Evolutionary conservation across 1,140 invertebrate species (phyloP).

Genomic region (Eubasilissa regina): DNA sequence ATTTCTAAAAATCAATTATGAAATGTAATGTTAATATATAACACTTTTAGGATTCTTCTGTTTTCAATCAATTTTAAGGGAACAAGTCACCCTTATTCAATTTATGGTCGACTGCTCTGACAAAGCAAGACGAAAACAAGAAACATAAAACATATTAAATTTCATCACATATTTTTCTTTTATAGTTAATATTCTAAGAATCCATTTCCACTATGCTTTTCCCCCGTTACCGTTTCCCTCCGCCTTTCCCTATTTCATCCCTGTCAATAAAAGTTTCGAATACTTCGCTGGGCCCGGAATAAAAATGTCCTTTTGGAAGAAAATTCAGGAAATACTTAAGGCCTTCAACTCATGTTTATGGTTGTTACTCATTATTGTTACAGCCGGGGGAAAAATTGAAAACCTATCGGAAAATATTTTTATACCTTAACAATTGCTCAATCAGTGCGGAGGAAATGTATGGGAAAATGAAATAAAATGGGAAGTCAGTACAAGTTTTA

Average conservation of each 20-base stretch:
- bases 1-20: too few relatives aligned
- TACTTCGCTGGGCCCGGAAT: conserved; percentile 7
- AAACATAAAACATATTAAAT: too few relatives aligned
- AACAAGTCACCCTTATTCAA: too few relatives aligned
- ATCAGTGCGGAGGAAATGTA: too few relatives aligned
- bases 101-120: too few relatives aligned
- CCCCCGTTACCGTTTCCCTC: background rate
- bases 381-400: background rate
- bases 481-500: too few relatives aligned
- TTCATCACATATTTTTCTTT: background rate
- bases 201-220: conserved; percentile 3
- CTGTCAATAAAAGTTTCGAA: background rate
- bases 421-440: conserved; percentile 31
- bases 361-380: conserved; percentile 20
- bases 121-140: too few relatives aligned
- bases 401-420: conserved; percentile 30
- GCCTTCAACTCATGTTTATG: conserved; percentile 9
- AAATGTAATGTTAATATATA: too few relatives aligned
- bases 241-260: background rate
- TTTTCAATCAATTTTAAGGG: too few relatives aligned
- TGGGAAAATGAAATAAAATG: too few relatives aligned
- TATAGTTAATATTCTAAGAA: background rate
- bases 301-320: background rate
- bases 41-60: too few relatives aligned
- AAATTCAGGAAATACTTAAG: background rate